A percentile compares a stretch with the other conserved stretches of the same genome.
Conservation (phyloP, 2,113 vertebrate species). For the Rhea pennata region DNA sequence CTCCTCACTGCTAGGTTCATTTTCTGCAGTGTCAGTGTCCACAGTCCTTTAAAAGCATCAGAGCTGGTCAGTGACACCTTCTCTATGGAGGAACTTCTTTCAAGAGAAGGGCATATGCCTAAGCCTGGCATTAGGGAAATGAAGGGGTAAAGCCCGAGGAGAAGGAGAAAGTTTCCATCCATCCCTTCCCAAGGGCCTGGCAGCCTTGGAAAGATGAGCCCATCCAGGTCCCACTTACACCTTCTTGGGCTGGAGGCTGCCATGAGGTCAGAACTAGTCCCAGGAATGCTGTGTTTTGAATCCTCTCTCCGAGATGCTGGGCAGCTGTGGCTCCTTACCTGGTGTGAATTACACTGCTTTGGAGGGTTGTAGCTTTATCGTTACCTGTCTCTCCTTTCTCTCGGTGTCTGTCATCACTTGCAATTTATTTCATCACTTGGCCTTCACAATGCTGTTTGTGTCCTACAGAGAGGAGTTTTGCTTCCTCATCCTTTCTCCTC, state of each 20-base stretch:
- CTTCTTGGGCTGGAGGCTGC: background rate
- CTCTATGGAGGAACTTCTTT: background rate
- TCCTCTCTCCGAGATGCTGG: rapidly evolving
- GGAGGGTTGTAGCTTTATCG: background rate
- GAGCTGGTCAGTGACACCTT: background rate
- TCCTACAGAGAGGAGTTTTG: background rate
- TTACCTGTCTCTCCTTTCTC: background rate
- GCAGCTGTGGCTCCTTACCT: background rate
- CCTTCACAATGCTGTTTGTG: rapidly evolving
- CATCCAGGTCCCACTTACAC: background rate
- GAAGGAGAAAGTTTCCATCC: background rate
- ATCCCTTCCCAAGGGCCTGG: background rate
- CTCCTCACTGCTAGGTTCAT: rapidly evolving
- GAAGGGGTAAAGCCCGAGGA: background rate
- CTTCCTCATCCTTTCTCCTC: background rate
- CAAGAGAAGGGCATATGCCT: background rate
- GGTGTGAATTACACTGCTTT: background rate
- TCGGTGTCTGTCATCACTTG: background rate
- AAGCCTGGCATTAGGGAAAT: background rate
- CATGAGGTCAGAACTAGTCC: background rate
- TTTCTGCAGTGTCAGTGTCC: background rate
- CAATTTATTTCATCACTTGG: background rate
- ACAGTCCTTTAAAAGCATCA: background rate
- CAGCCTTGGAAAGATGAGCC: no score
- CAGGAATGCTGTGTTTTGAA: background rate